Conservation (phyloP, 92 coral and sea anemone genomes). For the Zoanthus sansibaricus region DNA sequence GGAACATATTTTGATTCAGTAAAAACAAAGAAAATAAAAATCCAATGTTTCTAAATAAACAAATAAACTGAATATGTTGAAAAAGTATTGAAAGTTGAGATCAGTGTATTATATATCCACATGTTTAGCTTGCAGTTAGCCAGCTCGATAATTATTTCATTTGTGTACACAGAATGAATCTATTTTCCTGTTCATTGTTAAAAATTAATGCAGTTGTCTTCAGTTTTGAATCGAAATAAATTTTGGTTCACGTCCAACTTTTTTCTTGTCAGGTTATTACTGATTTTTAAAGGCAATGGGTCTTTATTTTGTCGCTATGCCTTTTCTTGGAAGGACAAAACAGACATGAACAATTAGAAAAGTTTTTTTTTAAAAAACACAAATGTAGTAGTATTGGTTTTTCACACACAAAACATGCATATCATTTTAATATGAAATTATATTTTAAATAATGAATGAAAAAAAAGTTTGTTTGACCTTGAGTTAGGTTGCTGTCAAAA, state of each 20-base stretch:
- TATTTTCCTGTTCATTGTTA: conserved; percentile 41
- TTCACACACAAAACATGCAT: too few relatives aligned
- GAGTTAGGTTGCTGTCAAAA: too few relatives aligned
- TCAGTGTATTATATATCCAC: not conserved
- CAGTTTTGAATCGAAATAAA: conserved; percentile 22
- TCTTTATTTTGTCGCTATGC: too few relatives aligned
- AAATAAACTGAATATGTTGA: not conserved
- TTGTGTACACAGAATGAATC: conserved; percentile 16
- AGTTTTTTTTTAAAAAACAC: too few relatives aligned
- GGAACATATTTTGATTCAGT: conserved; percentile 1
- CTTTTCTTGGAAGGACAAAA: too few relatives aligned
- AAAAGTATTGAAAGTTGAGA: conserved; percentile 4
- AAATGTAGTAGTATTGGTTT: too few relatives aligned
- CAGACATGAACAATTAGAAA: too few relatives aligned
- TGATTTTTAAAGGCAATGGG: not conserved
- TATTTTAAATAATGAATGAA: too few relatives aligned
- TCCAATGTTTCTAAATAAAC: conserved; percentile 16
- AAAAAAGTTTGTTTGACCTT: too few relatives aligned
- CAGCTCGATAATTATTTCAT: conserved; percentile 25
- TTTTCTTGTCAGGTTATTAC: not conserved
- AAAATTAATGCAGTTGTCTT: conserved; percentile 39
- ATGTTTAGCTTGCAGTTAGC: not conserved
- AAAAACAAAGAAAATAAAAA: conserved; percentile 10
- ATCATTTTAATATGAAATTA: too few relatives aligned
- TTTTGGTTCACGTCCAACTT: not conserved